Base-by-base conservation (phyloP, 1,140 invertebrate genomes). In the Druon quercuslanigerum region DNA sequence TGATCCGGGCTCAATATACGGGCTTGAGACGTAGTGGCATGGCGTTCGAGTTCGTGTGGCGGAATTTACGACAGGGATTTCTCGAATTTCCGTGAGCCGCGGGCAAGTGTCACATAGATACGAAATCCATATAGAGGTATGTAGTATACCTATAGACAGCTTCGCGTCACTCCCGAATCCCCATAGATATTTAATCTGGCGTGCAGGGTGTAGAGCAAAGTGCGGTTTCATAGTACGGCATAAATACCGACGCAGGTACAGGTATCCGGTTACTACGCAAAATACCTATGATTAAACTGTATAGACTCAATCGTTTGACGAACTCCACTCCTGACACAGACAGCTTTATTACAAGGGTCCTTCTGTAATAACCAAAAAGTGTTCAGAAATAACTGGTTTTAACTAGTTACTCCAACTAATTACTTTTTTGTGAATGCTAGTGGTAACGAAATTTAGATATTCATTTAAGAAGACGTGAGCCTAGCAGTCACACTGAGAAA, bases 121-220 rank as follows among this genome's bases (percentile, higher is more conserved):
- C 60, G 40, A 66, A 66, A 66, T 66, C 60, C 60, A 66, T 66
- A 66, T 66, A 14, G 25, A 8, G 40, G 60, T 16, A 25, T 40
- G 60, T 66, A 13, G 40, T 66, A 13, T 14, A 16, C n/a, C 40
- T 40, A 66, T 40, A 66, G 16, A 66, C 12, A 13, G 19, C 20
- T 13, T 60, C 25, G 40, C 60, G 60, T 66, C 25, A 20, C 33
- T 40, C 60, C 33, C 57, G 33, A 25, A 66, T 66, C 33, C 57
- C 60, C 33, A 66, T 66, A 66, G 60, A 66, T 66, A 66, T 66
- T 66, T 66, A 66, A 66, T 66, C 60, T 66, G 60, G 33, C 25
- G 25, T 66, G 14, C 14, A 66, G 33, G 60, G 25, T 46, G 40
- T 46, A 46, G 40, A 46, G 40, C 8, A 46, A 66, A 66, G 60